A percentile compares a stretch with the other conserved stretches of the same genome.
phyloP scores from a whole-genome alignment of 2,113 vertebrate species.

The Caranx ignobilis region DNA sequence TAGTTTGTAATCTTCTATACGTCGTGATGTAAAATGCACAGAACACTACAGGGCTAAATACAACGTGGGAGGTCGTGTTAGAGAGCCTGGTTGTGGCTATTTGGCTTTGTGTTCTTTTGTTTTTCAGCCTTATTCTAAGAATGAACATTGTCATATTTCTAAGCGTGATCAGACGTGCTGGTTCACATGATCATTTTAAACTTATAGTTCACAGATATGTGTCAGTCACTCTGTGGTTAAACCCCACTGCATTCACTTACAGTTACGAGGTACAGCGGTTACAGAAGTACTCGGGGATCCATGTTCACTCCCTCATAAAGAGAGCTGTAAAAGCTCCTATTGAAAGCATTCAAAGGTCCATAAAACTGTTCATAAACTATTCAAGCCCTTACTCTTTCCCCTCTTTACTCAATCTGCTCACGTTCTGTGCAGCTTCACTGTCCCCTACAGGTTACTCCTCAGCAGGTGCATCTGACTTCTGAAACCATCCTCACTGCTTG shows the following conservation, averaged over 20 bases:
- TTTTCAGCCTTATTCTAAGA: conserved; percentile 1
- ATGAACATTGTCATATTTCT: conserved; percentile 5
- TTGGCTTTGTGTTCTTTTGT: conserved; percentile 30
- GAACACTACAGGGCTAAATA: conserved; percentile 9
- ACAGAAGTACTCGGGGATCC: conserved; percentile 47
- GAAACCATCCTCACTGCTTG: conserved; percentile 15
- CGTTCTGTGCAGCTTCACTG: conserved; percentile 32
- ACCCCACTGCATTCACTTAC: conserved; percentile 40
- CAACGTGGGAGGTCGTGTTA: conserved; percentile 63
- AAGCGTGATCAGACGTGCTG: neutral
- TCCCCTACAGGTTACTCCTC: conserved; percentile 41
- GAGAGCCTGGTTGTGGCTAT: conserved; percentile 25
- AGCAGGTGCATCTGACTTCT: conserved; percentile 46
- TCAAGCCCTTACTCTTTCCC: conserved; percentile 39
- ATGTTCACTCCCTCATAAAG: conserved; percentile 71
- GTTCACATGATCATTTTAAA: conserved; percentile 22
- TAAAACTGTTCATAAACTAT: conserved; percentile 80
- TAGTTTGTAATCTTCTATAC: conserved; percentile 71
- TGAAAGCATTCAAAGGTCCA: conserved; percentile 75
- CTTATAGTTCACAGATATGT: conserved; percentile 25
- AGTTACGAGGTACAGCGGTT: conserved; percentile 43
- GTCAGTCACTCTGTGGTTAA: conserved; percentile 46
- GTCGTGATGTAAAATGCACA: conserved; percentile 37
- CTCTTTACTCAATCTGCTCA: conserved; percentile 32
- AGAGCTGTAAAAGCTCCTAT: conserved; percentile 67